Evolutionary conservation across 2,113 vertebrate genomes (phyloP), one percentile per base, ranked within the genome.

Genomic region (Glareola pratincola): DNA sequence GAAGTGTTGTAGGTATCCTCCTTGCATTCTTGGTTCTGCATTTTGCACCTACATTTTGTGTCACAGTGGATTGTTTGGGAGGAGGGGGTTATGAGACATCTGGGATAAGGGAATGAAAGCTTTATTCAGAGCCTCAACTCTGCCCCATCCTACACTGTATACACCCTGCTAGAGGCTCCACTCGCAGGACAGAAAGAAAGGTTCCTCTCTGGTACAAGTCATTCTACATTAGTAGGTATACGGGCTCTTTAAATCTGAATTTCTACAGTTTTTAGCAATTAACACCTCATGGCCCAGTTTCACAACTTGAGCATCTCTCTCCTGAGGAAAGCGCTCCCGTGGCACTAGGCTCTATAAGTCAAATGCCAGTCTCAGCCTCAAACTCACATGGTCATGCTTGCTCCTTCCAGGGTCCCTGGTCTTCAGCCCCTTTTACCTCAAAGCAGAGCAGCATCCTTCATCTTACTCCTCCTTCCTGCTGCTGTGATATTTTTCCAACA

Each of bases 191-290:
- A 87, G 22, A 67, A 48, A 54, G 26, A 60, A 30, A 85, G 53
- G n/a, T n/a, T 88, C 22, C n/a, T 71, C 29, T 88, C 81, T 82
- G 21, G 4, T 63, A 34, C 1, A 2, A 90, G 54, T 74, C 26
- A 34, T 71, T 86, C 75, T 88, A 30, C 2, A 3, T 6, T 47
- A 72, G 47, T 9, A 87, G 53, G 14, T 60, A 80, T 50, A 80
- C 54, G 62, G 57, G 39, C 36, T 95, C 80, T 83, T 91, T 83
- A 94, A 88, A 79, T 53, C 9, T 87, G 5, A 59, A 81, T 95
- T 94, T 85, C 51, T 82, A 32, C 43, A 32, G 26, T 30, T 94
- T 91, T 82, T 72, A 73, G 74, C 93, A 88, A 85, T 90, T 94
- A 96, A 88, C 78, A 75, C 48, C 80, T 83, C 12, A 0, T 93